A percentile compares a stretch with the other conserved stretches of the same genome.
Conservation (phyloP, 2,797 vertebrate species). For the Florisuga fusca region DNA sequence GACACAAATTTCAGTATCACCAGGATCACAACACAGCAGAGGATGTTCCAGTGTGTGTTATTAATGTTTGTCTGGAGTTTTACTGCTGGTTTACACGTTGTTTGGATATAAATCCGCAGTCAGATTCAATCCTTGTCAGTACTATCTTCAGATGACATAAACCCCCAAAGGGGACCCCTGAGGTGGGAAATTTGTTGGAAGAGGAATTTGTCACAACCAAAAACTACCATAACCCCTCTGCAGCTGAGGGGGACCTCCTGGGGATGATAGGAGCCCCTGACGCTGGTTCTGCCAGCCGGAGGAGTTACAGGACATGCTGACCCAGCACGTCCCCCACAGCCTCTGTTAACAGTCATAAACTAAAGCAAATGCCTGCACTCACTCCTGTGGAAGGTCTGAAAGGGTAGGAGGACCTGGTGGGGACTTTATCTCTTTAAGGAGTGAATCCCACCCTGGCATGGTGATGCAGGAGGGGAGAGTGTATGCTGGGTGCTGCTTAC, state of each 20-base stretch:
- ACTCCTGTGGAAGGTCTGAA: background rate
- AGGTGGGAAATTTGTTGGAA: background rate
- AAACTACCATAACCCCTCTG: background rate
- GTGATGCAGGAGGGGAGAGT: background rate
- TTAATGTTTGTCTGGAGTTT: constrained; percentile 20
- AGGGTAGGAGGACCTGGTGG: background rate
- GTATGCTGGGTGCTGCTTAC: rapidly evolving
- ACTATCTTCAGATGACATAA: background rate
- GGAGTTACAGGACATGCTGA: background rate
- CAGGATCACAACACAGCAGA: background rate
- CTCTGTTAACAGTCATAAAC: background rate
- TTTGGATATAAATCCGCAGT: background rate
- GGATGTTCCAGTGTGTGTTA: background rate
- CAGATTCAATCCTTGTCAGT: background rate
- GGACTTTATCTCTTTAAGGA: background rate
- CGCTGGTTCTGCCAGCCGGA: background rate
- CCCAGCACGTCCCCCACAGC: background rate
- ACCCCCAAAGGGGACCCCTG: background rate
- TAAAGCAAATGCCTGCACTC: background rate
- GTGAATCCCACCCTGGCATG: background rate
- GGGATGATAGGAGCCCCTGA: background rate
- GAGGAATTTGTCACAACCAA: background rate
- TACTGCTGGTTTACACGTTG: background rate
- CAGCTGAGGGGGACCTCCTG: background rate
- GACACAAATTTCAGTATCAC: background rate